Conservation (phyloP, 2,113 vertebrate genomes). For the Vulpes ferrilata region DNA sequence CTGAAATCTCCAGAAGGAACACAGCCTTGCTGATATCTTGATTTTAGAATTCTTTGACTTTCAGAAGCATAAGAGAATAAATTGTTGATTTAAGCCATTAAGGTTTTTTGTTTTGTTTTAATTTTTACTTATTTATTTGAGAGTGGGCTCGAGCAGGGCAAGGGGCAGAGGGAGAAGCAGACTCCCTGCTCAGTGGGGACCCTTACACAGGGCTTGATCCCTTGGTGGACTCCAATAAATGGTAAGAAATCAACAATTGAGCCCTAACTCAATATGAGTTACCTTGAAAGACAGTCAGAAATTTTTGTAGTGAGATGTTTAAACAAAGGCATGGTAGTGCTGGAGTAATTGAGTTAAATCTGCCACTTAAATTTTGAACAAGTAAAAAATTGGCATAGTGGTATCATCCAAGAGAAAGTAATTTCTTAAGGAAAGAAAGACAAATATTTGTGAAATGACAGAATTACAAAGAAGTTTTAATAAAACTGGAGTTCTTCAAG, state of each 20-base stretch:
- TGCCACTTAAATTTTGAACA: constrained; percentile 5
- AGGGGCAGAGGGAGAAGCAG: too few species aligned
- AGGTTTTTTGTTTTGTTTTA: too few species aligned
- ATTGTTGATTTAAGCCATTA: not conserved
- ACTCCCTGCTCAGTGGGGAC: too few species aligned
- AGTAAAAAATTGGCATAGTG: not conserved
- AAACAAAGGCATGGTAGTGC: not conserved
- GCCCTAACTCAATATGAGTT: not conserved
- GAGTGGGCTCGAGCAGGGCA: too few species aligned
- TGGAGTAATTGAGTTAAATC: constrained; percentile 18
- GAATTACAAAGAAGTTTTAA: constrained; percentile 2
- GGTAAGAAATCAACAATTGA: not conserved
- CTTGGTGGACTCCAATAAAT: not conserved
- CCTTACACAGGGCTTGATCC: too few species aligned
- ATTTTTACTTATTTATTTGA: too few species aligned
- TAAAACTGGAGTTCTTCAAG: not conserved
- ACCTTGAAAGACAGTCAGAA: not conserved
- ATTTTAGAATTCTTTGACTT: not conserved
- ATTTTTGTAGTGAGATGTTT: not conserved
- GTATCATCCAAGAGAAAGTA: not conserved
- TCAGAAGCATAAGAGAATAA: not conserved
- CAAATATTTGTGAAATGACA: constrained; percentile 30
- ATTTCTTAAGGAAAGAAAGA: not conserved
- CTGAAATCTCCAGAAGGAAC: not conserved
- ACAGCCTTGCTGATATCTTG: not conserved